These are phyloP conservation scores for Chionomys nivalis DNA, from an alignment of 2,113 vertebrate genomes.

Conservation along the genomic window DNA sequence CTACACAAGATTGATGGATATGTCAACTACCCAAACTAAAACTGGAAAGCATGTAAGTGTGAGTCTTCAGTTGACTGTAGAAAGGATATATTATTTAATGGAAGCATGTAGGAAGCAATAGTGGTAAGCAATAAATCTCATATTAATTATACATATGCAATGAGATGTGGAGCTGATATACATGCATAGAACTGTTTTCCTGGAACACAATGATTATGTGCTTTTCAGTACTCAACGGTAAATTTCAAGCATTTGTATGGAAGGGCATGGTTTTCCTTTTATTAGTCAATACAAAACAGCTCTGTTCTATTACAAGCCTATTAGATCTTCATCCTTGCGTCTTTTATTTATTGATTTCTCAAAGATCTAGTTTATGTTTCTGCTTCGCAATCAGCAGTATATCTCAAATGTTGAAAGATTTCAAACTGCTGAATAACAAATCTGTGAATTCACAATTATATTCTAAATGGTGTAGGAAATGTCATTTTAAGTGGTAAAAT, in stretches of 20 bases:
- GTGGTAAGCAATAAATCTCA: conserved; percentile 26
- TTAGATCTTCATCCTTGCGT: not conserved
- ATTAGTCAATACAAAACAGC: conserved; percentile 23
- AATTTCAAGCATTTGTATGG: conserved; percentile 40
- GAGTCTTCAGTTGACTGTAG: conserved; percentile 35
- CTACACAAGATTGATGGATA: conserved; percentile 44
- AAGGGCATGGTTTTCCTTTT: conserved; percentile 2
- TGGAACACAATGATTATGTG: conserved; percentile 31
- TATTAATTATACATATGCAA: conserved; percentile 43
- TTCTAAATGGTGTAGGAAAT: conserved; percentile 69
- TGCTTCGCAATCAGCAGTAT: conserved; percentile 37
- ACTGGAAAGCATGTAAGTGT: conserved; percentile 43
- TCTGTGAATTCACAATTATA: conserved; percentile 39
- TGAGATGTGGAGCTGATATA: conserved; percentile 19
- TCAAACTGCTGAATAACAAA: conserved; percentile 54
- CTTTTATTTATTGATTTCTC: conserved; percentile 58
- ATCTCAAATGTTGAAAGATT: conserved; percentile 41
- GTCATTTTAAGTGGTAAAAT: conserved; percentile 71
- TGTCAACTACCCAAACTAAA: conserved; percentile 52
- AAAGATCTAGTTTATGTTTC: conserved; percentile 20
- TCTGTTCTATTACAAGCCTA: not conserved
- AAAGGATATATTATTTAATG: conserved; percentile 37
- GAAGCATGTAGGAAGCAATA: conserved; percentile 26
- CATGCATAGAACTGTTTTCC: not conserved
- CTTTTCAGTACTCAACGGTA: conserved; percentile 36